phyloP scores from a whole-genome alignment of 2,888 invertebrate genomes.

The Branchipolynoe longqiensis region DNA sequence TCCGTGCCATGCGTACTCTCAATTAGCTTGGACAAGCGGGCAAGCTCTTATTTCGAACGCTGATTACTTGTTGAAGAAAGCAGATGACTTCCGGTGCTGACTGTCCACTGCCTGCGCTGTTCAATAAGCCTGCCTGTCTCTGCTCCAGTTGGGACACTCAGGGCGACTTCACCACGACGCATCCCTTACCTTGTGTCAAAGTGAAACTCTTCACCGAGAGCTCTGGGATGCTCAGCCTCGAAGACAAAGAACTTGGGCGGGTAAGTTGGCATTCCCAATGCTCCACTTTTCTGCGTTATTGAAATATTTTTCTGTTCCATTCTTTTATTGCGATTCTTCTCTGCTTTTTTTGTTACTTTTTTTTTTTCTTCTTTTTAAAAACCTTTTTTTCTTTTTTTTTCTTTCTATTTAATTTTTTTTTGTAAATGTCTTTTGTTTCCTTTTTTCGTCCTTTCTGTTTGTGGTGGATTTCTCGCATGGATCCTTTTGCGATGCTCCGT shows the following conservation, averaged over 20 bases:
- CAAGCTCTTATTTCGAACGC: no score
- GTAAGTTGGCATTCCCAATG: constrained; percentile 71
- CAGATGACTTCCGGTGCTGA: no score
- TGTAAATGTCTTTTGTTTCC: no score
- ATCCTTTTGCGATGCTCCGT: no score
- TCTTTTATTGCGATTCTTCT: neutral
- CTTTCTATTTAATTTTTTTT: no score
- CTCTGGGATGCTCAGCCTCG: constrained; percentile 97
- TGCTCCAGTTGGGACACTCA: constrained; percentile 99
- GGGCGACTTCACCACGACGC: constrained; percentile 99
- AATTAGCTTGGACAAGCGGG: no score
- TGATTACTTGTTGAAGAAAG: no score
- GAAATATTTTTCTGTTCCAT: neutral
- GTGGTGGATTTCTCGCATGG: no score
- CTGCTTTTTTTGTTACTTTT: neutral
- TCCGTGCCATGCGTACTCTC: no score
- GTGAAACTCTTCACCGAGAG: constrained; percentile 98
- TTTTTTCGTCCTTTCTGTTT: no score
- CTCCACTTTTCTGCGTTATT: neutral
- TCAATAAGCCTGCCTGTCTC: no score
- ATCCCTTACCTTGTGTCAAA: constrained; percentile 97
- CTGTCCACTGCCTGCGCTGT: no score
- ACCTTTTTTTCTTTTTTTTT: neutral
- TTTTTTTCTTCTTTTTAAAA: neutral
- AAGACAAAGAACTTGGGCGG: constrained; percentile 99